These are phyloP conservation scores for Xestia xanthographa DNA, from an alignment of 2,888 invertebrate genomes.

Conservation along the genomic window DNA sequence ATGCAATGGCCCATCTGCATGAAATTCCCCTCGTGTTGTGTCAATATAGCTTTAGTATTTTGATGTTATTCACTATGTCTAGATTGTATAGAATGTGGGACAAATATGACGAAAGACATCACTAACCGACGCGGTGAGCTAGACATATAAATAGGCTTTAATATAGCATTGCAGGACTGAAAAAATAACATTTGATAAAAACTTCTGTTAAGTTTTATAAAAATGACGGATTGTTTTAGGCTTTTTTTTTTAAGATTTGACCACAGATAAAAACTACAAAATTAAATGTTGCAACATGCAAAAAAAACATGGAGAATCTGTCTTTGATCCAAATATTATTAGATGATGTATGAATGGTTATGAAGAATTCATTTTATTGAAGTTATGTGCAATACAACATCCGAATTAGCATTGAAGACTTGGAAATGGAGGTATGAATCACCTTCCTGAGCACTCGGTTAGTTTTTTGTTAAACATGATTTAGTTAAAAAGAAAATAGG, in stretches of 20 bases:
- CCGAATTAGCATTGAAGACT: conserved; percentile 40
- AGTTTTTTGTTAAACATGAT: background rate
- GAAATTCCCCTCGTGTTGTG: conserved; percentile 21
- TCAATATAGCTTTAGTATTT: conserved; percentile 29
- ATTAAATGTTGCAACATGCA: conserved; percentile 26
- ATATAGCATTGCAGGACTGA: conserved; percentile 32
- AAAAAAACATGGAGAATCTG: conserved; percentile 18
- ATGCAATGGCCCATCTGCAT: background rate
- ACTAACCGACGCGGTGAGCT: background rate
- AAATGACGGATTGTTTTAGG: conserved; percentile 16
- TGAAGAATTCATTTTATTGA: conserved; percentile 31
- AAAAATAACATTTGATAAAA: conserved; percentile 16
- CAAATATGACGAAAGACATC: background rate
- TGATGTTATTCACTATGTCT: conserved; percentile 18
- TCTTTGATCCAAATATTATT: conserved; percentile 48
- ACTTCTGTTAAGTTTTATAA: conserved; percentile 5
- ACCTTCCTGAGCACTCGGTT: background rate
- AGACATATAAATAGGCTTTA: conserved; percentile 11
- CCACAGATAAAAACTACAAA: conserved; percentile 19
- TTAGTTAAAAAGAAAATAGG: background rate
- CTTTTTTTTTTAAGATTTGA: conserved; percentile 10
- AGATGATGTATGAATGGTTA: conserved; percentile 39
- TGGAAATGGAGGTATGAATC: background rate
- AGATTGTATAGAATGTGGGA: conserved; percentile 3
- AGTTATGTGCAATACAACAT: conserved; percentile 40